phyloP scores from a whole-genome alignment of 1,140 invertebrate genomes.

The Diorhabda sublineata region DNA sequence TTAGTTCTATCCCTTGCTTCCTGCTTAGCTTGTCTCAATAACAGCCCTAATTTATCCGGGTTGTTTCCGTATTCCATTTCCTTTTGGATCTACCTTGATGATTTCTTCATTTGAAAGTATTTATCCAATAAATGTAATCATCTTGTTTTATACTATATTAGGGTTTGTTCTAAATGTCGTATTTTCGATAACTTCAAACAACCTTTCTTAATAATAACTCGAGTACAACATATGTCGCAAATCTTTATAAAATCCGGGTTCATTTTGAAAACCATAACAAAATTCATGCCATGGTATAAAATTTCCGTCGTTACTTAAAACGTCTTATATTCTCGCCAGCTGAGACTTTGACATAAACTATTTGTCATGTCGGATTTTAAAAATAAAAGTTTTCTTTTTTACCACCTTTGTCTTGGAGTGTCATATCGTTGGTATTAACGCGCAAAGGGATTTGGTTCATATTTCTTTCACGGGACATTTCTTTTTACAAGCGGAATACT shows the following conservation, averaged over 20 bases:
- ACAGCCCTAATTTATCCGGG: too few relatives aligned
- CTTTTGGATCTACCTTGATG: too few relatives aligned
- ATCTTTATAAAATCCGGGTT: background rate
- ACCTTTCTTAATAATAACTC: too few relatives aligned
- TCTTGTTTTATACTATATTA: too few relatives aligned
- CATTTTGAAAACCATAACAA: background rate
- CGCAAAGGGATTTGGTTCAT: slow-evolving; percentile 1
- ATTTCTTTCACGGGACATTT: slow-evolving; percentile 2
- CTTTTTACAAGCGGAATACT: background rate
- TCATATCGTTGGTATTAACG: background rate
- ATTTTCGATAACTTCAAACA: too few relatives aligned
- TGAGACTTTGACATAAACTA: slow-evolving; percentile 1
- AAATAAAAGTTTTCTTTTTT: slow-evolving; percentile 3
- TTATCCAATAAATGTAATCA: too few relatives aligned
- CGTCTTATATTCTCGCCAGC: background rate
- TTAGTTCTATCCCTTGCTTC: too few relatives aligned
- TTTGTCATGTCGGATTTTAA: slow-evolving; percentile 2
- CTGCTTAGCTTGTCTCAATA: too few relatives aligned
- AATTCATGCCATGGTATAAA: background rate
- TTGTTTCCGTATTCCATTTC: too few relatives aligned
- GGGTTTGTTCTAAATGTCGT: too few relatives aligned
- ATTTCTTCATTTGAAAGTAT: too few relatives aligned
- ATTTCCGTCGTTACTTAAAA: background rate
- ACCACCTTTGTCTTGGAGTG: background rate
- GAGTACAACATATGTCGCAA: background rate